These are phyloP conservation scores for Sinohyriopsis cumingii DNA, from an alignment of 2,888 invertebrate genomes.

Conservation along the genomic window DNA sequence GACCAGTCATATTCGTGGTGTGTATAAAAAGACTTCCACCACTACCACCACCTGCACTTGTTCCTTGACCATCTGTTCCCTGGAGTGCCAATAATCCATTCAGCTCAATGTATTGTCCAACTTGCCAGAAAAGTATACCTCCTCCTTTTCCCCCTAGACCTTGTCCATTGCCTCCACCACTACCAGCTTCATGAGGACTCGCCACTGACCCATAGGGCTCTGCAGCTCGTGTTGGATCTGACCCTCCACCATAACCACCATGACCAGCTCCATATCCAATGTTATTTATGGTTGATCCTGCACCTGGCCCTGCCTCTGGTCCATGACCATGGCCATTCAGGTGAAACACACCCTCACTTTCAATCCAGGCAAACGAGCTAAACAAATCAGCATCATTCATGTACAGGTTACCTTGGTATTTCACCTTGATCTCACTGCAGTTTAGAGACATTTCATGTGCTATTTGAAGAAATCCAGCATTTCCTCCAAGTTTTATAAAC, in stretches of 20 bases:
- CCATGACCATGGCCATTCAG: conserved; percentile 49
- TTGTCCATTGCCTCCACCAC: conserved; percentile 57
- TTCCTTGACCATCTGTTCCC: conserved; percentile 43
- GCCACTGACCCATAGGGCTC: conserved; percentile 52
- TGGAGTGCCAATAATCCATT: conserved; percentile 51
- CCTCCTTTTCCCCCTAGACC: conserved; percentile 55
- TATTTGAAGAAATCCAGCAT: conserved; percentile 45
- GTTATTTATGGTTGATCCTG: conserved; percentile 38
- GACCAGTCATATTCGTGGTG: conserved; percentile 57
- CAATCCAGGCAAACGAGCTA: conserved; percentile 54
- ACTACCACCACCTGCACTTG: conserved; percentile 54
- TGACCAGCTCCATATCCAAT: conserved; percentile 56
- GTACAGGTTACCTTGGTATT: conserved; percentile 52
- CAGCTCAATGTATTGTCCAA: conserved; percentile 53
- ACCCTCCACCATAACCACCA: conserved; percentile 57
- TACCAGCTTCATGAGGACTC: conserved; percentile 42
- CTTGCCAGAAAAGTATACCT: conserved; percentile 50
- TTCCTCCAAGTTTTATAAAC: conserved; percentile 48
- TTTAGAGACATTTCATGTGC: conserved; percentile 23
- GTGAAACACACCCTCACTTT: conserved; percentile 57
- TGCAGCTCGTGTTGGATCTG: conserved; percentile 29
- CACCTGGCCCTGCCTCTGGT: conserved; percentile 41
- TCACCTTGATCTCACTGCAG: conserved; percentile 50
- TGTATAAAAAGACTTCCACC: conserved; percentile 54
- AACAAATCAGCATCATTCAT: conserved; percentile 55